Base-by-base conservation (phyloP, 1,140 invertebrate genomes). In the Gryllus bimaculatus region DNA sequence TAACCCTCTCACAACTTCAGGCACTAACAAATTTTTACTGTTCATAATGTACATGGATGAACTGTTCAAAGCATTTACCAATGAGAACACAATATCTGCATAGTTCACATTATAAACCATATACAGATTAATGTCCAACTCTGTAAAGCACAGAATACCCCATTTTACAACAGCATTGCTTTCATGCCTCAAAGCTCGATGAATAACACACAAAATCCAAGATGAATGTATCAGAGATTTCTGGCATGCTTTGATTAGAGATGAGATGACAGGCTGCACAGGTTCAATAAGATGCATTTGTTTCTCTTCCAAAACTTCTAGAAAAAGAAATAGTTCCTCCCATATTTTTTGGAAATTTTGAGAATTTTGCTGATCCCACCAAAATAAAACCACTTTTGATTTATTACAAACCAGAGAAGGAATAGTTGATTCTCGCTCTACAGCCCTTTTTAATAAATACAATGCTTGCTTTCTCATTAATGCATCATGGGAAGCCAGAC, bases 291-390 rank as follows among this genome's bases (percentile, higher is more conserved):
- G 83, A 83, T 91, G 90, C n/a, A 86, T 86, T 83, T 90, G 90
- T 81, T 90, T 90, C 81, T 91, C 90, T 82, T 91, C 90, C 18
- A 90, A 83, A 39, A 85, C 86, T 83, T 91, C 90, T 48, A 90
- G 81, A 21, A 90, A 82, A 76, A 88, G 81, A 76, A 89, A 86
- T 77, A 85, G 87, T 76, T 85, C 84, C 21, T 84, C 83, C 82
- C 83, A 87, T 8, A 84, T 78, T 21, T 80, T 73, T n/a, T 83
- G 78, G 12, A 82, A 80, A 6, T 78, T 49, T 73, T 76, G 54
- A 74, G 77, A 47, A 15, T 26, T 18, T 74, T 13, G 7, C 5
- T 20, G 20, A 54, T 80, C 21, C 78, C 80, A 81, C 76, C 76
- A 82, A 81, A 82, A 82, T 8, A 83, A 18, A 66, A 54, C 48